Conservation (phyloP, 2,888 invertebrate genomes). For the Campaea margaritaria region DNA sequence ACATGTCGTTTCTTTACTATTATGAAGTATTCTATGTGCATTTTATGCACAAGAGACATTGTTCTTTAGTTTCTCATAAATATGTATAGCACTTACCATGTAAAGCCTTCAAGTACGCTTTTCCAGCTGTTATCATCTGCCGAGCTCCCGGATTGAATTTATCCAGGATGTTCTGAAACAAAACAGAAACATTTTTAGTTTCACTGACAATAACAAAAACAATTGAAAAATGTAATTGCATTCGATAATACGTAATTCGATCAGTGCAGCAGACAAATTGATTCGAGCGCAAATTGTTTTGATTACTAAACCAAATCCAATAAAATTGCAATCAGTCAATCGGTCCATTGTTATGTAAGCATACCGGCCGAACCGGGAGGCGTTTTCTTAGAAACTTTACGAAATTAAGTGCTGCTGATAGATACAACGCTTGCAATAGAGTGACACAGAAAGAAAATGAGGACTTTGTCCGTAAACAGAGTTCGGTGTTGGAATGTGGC, state of each 20-base stretch:
- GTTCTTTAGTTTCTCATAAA: constrained; percentile 2
- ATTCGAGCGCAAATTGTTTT: constrained; percentile 26
- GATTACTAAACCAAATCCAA: constrained; percentile 38
- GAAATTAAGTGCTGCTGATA: constrained; percentile 46
- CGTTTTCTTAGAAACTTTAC: constrained; percentile 47
- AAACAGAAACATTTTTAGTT: constrained; percentile 11
- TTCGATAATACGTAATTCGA: constrained; percentile 20
- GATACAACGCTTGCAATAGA: constrained; percentile 53
- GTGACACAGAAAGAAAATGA: constrained; percentile 57
- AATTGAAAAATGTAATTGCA: constrained; percentile 18
- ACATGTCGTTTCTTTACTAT: constrained; percentile 28
- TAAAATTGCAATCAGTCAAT: constrained; percentile 48
- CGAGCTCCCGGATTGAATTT: constrained; percentile 98
- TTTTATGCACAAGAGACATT: constrained; percentile 19
- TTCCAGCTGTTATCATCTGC: constrained; percentile 97
- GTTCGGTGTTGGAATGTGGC: constrained; percentile 76
- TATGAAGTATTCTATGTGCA: constrained; percentile 18
- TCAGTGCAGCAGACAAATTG: constrained; percentile 16
- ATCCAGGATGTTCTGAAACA: constrained; percentile 96
- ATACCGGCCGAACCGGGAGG: constrained; percentile 20
- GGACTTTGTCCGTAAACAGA: constrained; percentile 77
- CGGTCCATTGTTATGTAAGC: constrained; percentile 49
- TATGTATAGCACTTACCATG: constrained; percentile 90
- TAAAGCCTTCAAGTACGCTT: constrained; percentile 96
- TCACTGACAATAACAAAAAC: constrained; percentile 4